These are phyloP conservation scores for Drosophila fungiperda DNA, from an alignment of 2,888 invertebrate genomes.

Conservation along the genomic window DNA sequence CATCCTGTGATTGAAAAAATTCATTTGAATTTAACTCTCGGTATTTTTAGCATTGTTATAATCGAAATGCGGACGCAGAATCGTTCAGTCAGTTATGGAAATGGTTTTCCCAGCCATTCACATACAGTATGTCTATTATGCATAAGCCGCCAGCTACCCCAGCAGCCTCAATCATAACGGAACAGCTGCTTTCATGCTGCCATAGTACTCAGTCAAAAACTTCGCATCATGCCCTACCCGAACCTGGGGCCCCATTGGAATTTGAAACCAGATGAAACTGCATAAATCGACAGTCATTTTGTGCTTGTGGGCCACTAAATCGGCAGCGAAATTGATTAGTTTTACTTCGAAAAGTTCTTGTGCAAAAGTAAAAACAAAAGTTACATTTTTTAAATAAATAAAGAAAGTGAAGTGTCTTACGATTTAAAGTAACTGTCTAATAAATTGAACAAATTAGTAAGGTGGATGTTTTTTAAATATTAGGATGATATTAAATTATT, in stretches of 20 bases:
- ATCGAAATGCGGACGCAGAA: constrained; percentile 54
- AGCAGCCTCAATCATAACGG: constrained; percentile 46
- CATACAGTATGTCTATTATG: constrained; percentile 63
- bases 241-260: constrained; percentile 11
- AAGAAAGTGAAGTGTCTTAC: neutral
- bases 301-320: neutral
- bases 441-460: neutral
- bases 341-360: constrained; percentile 2
- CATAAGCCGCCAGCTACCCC: constrained; percentile 46
- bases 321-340: constrained; percentile 30
- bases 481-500: neutral
- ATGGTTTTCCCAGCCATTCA: constrained; percentile 46
- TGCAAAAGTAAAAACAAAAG: neutral
- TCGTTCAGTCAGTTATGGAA: constrained; percentile 60
- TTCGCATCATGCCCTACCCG: constrained; percentile 52
- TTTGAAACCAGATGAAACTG: constrained; percentile 36
- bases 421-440: neutral
- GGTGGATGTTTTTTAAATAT: neutral
- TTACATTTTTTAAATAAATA: neutral
- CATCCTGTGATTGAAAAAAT: constrained; percentile 56
- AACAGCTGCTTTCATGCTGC: constrained; percentile 71
- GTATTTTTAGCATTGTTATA: constrained; percentile 76
- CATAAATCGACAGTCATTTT: constrained; percentile 15
- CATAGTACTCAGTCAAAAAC: constrained; percentile 47
- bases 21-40: constrained; percentile 59